Evolutionary conservation across 2,113 vertebrate genomes (phyloP), one percentile per base, ranked within the genome.

Genomic region (Cebidichthys violaceus): DNA sequence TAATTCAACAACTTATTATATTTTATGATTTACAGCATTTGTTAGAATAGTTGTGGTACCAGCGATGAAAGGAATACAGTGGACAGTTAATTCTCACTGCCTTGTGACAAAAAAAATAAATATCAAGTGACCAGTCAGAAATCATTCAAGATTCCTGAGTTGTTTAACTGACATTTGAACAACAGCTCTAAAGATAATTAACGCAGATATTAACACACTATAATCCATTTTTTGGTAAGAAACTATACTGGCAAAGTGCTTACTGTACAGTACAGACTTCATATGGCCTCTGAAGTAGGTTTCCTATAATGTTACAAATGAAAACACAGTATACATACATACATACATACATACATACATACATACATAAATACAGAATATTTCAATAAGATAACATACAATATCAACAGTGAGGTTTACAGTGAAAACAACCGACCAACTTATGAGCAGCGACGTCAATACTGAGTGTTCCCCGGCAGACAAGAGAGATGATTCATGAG

Each of bases 191-290:
- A 20, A 41, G 65, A 88, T 70, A 59, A 57, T 27, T 57, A 14
- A 57, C 54, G 54, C 54, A 57, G 54, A 57, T 57, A 76, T 75
- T 52, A 74, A 84, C 57, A 81, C 75, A 70, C 78, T 69, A 80
- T 24, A 35, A 64, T 89, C 68, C 65, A 35, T 77, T 81, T 64
- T 47, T 81, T 62, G 37, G 41, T 91, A 89, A 86, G 83, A 90
- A 93, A 89, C 75, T 85, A 89, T 85, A 87, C 75, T 89, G 84
- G 83, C 88, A 93, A 94, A 93, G 94, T 94, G 93, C 93, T 94
- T 89, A 73, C 87, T 92, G 86, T 90, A 93, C 90, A 91, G 90
- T 92, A 91, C 87, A 88, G 90, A 92, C 90, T 87, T 89, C 37
- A 83, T 91, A 90, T 93, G 90, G 90, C 91, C 90, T 91, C 88